Percentiles rank a stretch among this genome's conserved stretches.
Evolutionary conservation across 2,113 vertebrate species (phyloP).

Genomic region (Callopanchax toddi): DNA sequence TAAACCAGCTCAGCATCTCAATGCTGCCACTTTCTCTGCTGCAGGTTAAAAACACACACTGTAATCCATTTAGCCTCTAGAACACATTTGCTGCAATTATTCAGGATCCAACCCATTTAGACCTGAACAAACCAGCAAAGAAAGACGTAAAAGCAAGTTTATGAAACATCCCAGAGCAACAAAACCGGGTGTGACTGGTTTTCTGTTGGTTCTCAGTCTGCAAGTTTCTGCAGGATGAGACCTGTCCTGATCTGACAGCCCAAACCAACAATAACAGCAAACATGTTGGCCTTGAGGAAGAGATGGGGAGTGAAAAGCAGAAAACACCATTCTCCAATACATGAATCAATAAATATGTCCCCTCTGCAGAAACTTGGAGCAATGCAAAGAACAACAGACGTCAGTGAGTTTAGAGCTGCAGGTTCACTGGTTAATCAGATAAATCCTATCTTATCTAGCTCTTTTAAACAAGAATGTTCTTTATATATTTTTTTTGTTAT

Average conservation of each 20-base stretch:
- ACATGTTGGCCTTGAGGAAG: constrained; percentile 22
- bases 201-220: constrained; percentile 17
- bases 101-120: not conserved
- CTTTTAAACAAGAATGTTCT: no score
- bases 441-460: no score
- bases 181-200: not conserved
- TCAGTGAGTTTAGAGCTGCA: no score
- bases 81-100: not conserved
- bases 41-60: no score
- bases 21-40: constrained; percentile 11
- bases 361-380: not conserved
- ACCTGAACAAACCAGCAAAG: not conserved
- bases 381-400: not conserved
- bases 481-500: no score
- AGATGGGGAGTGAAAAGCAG: not conserved
- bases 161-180: not conserved
- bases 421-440: no score
- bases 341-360: not conserved
- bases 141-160: not conserved
- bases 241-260: constrained; percentile 23
- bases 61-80: no score
- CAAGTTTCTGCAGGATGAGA: constrained; percentile 30
- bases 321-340: not conserved
- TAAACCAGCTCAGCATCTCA: no score
- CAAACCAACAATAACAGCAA: constrained; percentile 38